These are phyloP conservation scores for Diachrysia chrysitis DNA, from an alignment of 2,888 invertebrate species.

Conservation along the genomic window DNA sequence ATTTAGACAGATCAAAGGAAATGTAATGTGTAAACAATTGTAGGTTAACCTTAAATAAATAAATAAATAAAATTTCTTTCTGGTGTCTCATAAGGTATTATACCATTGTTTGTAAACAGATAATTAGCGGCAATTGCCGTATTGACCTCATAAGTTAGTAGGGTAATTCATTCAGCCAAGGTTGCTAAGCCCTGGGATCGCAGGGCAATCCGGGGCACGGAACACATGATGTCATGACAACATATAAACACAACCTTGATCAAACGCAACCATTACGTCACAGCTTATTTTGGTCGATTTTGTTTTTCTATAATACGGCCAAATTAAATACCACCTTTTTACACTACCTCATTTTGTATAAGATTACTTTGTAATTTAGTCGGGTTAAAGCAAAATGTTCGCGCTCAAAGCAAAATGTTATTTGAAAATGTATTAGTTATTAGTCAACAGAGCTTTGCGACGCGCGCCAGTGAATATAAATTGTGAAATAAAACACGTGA, in stretches of 20 bases:
- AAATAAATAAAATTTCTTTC: too few relatives aligned
- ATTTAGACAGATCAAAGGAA: too few relatives aligned
- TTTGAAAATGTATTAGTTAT: slow-evolving; percentile 63
- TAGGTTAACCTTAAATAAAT: too few relatives aligned
- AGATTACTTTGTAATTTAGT: slow-evolving; percentile 25
- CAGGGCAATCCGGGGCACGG: neutral
- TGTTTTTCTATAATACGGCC: slow-evolving; percentile 44
- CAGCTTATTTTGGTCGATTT: slow-evolving; percentile 78
- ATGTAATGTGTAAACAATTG: too few relatives aligned
- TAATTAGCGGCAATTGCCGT: neutral
- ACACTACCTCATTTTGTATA: too few relatives aligned
- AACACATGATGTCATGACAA: slow-evolving; percentile 52
- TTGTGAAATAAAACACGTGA: slow-evolving; percentile 29
- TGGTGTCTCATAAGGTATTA: neutral
- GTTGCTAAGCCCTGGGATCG: neutral
- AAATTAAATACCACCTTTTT: slow-evolving; percentile 49
- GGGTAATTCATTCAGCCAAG: neutral
- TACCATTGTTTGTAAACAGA: neutral
- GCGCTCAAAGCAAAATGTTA: slow-evolving; percentile 63
- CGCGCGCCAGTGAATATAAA: slow-evolving; percentile 35
- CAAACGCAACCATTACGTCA: slow-evolving; percentile 73
- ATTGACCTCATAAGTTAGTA: neutral
- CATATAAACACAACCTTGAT: slow-evolving; percentile 70
- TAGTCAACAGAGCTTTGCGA: slow-evolving; percentile 39
- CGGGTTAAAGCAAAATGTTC: slow-evolving; percentile 59